Evolutionary conservation across 2,888 invertebrate species (phyloP).

Genomic region (Cerastoderma edule): DNA sequence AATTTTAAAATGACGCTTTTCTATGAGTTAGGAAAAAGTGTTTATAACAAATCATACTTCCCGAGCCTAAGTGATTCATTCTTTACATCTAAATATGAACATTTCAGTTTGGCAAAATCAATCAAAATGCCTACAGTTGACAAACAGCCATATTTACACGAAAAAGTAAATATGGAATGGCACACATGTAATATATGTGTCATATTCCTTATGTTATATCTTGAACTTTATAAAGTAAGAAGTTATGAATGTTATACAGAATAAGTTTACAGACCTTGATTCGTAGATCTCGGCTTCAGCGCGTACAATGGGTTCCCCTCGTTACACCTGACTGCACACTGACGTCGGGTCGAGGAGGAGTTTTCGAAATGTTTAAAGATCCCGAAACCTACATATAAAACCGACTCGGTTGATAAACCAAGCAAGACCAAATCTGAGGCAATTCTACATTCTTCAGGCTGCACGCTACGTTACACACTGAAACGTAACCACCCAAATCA

Average conservation of each 20-base stretch:
- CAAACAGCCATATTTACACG: neutral
- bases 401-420: slow-evolving; percentile 12
- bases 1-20: no score
- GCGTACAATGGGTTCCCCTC: neutral
- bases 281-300: neutral
- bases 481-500: slow-evolving; percentile 22
- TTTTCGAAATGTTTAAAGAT: neutral
- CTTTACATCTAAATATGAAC: no score
- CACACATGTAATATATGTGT: neutral
- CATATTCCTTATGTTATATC: neutral
- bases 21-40: no score
- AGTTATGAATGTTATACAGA: neutral
- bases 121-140: no score
- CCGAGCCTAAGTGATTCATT: no score
- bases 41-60: no score
- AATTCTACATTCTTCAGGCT: neutral
- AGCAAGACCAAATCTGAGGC: neutral
- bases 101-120: no score
- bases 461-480: neutral
- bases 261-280: neutral
- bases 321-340: neutral
- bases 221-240: neutral
- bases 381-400: neutral
- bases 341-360: neutral
- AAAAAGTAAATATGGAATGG: neutral